Base-by-base conservation (phyloP, 2,888 invertebrate species). In the Cheilosia grossa region DNA sequence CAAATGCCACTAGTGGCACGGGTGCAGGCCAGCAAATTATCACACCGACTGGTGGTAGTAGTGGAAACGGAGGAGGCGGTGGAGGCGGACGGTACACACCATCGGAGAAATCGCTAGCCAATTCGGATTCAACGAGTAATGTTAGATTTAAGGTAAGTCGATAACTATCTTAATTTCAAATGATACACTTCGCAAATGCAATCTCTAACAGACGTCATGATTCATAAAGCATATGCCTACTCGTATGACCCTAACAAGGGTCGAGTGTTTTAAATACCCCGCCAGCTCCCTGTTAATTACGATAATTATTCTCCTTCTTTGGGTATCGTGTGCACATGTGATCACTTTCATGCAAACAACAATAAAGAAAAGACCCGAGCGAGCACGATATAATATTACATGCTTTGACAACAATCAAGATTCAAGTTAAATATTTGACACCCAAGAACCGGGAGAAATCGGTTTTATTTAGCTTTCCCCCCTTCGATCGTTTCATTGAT, bases 111-210 rank as follows among this genome's bases (percentile, higher is more conserved):
- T 91, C 91, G 56, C 88, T 91, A 74, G 89, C 90, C 67, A 91
- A 91, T 87, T 91, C 91, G 17, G 91, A 91, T 88, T 90, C 90
- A 49, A 89, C 89, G 70, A 91, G 90, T 87, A 91, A 91, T 88
- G 91, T 92, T 86, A 89, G 91, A 85, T 92, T 91, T 88, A 91
- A 91, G 91, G 91, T 91, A 88, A 90, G 90, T 87, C 2, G 17
- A 33, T 37, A 49, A 19, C 2, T 54, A 9, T 17, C 13, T 51
- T 21, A 13, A 7, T 44, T 44, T 44, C 6, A 15, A 5, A 13
- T n/a, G 15, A n/a, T 7, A 44, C 44, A 44, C 2, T 9, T n/a
- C n/a, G n/a, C n/a, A 44, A 44, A 4, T 2, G 9, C 3, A 2
- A 6, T 19, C 17, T 19, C 9, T 0, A 47, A 17, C 17, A 10